Conservation (phyloP, 2,888 invertebrate species). For the Syrista parreyssii region DNA sequence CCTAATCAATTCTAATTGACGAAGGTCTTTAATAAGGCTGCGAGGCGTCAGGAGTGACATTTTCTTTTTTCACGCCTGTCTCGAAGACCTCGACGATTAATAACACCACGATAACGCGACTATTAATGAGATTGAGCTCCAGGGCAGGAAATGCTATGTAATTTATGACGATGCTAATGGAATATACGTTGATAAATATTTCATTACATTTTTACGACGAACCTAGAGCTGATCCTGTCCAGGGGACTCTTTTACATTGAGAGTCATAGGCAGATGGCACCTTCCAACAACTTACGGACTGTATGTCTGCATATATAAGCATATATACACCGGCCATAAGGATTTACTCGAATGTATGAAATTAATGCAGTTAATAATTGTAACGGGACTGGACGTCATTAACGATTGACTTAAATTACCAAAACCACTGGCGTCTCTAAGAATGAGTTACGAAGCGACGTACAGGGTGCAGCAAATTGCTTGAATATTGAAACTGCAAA, state of each 20-base stretch:
- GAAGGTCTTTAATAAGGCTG: not conserved
- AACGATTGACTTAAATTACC: conserved; percentile 12
- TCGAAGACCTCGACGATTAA: not conserved
- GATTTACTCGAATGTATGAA: no score
- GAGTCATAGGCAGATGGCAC: not conserved
- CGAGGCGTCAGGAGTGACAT: not conserved
- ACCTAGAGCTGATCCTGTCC: not conserved
- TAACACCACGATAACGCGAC: not conserved
- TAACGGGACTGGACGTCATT: not conserved
- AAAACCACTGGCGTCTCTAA: conserved; percentile 5
- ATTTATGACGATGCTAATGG: not conserved
- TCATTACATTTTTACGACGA: not conserved
- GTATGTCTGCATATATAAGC: not conserved
- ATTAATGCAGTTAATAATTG: not conserved
- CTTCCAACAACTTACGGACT: not conserved
- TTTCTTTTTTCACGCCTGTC: not conserved
- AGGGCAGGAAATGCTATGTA: not conserved
- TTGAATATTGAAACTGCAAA: no score
- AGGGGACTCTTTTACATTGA: not conserved
- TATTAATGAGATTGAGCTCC: not conserved
- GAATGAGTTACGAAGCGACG: not conserved
- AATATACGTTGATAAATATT: not conserved
- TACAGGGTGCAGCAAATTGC: not conserved
- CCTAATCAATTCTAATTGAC: not conserved
- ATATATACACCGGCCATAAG: no score